Percentiles rank a stretch among this genome's conserved stretches.
These are phyloP conservation scores for Melinopterus prodromus DNA, from an alignment of 2,888 invertebrate genomes.

Conservation along the genomic window DNA sequence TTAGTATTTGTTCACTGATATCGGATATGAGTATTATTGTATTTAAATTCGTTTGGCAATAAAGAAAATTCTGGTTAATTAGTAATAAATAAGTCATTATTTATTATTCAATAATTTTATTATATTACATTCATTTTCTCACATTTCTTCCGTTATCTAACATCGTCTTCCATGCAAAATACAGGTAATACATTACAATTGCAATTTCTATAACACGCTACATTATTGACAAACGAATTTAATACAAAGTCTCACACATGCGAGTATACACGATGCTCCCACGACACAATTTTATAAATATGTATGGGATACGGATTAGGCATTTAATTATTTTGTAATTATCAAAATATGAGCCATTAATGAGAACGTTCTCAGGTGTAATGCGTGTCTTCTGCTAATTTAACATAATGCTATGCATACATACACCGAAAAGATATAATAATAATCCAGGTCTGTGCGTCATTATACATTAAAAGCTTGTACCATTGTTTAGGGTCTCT, in stretches of 20 bases:
- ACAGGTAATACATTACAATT: neutral
- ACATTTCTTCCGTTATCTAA: neutral
- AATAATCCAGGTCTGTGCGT: neutral
- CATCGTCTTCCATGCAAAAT: neutral
- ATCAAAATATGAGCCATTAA: conserved; percentile 17
- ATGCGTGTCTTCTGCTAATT: conserved; percentile 19
- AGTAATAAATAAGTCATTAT: neutral
- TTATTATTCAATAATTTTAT: conserved; percentile 14
- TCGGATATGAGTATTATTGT: neutral
- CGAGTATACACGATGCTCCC: conserved; percentile 18
- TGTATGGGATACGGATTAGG: conserved; percentile 12
- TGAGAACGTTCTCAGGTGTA: conserved; percentile 21
- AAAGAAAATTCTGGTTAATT: neutral
- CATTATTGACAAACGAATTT: conserved; percentile 4
- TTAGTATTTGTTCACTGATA: neutral
- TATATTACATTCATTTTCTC: conserved; percentile 8
- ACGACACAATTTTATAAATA: conserved; percentile 23
- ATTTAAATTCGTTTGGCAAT: neutral
- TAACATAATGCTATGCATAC: conserved; percentile 6
- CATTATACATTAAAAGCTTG: neutral
- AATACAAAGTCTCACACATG: conserved; percentile 4
- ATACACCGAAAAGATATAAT: neutral
- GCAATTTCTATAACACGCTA: neutral
- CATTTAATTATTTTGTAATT: conserved; percentile 20
- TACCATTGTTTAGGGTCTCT: neutral